Percentiles rank a stretch among this genome's conserved stretches.
Conservation (phyloP, 2,113 vertebrate genomes). For the Rhodinocichla rosea region DNA sequence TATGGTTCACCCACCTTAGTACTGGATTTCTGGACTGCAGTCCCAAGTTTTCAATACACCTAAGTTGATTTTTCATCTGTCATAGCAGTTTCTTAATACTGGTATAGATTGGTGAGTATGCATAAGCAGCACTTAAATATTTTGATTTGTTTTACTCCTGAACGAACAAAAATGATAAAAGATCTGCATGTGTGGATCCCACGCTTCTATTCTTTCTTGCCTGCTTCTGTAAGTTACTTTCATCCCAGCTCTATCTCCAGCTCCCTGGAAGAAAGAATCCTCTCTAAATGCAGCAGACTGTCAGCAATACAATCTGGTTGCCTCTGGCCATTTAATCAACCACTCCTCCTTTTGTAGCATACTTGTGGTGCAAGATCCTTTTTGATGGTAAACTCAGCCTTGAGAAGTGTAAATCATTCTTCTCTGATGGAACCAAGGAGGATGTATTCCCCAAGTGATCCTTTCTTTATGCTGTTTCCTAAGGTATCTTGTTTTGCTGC, state of each 20-base stretch:
- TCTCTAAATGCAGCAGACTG: not conserved
- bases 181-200: not conserved
- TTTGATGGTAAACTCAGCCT: constrained; percentile 28
- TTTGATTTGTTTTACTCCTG: not conserved
- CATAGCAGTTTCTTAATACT: not conserved
- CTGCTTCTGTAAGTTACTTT: not conserved
- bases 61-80: not conserved
- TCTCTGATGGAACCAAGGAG: not conserved
- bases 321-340: not conserved
- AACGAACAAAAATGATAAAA: not conserved
- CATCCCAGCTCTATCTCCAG: not conserved
- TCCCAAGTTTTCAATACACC: not conserved
- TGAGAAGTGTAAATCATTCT: constrained; percentile 9
- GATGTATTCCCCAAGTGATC: not conserved
- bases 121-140: not conserved
- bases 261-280: not conserved
- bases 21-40: not conserved
- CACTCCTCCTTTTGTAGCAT: not conserved
- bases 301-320: not conserved
- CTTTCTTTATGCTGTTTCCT: not conserved
- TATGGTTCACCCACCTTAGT: not conserved
- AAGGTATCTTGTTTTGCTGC: not conserved
- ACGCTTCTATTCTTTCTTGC: not conserved
- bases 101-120: not conserved
- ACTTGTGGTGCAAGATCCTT: not conserved